Percentiles rank a stretch among this genome's conserved stretches.
Conservation (phyloP, 2,888 invertebrate genomes). For the Cryptophagus acutangulus region DNA sequence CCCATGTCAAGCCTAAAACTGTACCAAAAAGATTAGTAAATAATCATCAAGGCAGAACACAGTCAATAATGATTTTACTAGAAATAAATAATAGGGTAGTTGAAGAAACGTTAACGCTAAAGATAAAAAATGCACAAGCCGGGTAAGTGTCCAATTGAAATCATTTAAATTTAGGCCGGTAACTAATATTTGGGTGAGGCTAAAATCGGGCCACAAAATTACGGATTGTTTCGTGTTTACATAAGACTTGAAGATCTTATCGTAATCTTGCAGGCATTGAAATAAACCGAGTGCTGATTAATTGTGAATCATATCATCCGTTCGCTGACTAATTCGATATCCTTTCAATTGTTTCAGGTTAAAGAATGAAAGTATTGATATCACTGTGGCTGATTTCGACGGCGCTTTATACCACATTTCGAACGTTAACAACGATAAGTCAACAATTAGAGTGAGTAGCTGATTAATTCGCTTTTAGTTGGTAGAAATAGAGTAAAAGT, state of each 20-base stretch:
- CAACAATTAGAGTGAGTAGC: conserved; percentile 91
- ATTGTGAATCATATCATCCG: too few relatives aligned
- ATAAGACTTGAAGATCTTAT: too few relatives aligned
- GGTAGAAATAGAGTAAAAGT: too few relatives aligned
- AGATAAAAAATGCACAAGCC: conserved; percentile 92
- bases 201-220: too few relatives aligned
- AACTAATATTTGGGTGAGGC: conserved; percentile 27
- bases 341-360: conserved; percentile 59
- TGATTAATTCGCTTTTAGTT: too few relatives aligned
- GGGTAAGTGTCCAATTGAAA: conserved; percentile 67
- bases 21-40: conserved; percentile 8
- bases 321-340: too few relatives aligned
- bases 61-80: conserved; percentile 85
- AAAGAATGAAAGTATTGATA: conserved; percentile 93
- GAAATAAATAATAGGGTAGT: conserved; percentile 99
- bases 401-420: conserved; percentile 98
- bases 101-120: conserved; percentile 91
- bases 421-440: conserved; percentile 93
- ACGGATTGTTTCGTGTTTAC: too few relatives aligned
- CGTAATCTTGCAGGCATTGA: too few relatives aligned
- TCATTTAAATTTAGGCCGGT: conserved; percentile 20
- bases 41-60: conserved; percentile 9
- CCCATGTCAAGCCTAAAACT: conserved; percentile 7
- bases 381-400: conserved; percentile 95
- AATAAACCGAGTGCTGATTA: too few relatives aligned